Evolutionary conservation across 2,888 invertebrate species (phyloP).

Genomic region (Actias luna): DNA sequence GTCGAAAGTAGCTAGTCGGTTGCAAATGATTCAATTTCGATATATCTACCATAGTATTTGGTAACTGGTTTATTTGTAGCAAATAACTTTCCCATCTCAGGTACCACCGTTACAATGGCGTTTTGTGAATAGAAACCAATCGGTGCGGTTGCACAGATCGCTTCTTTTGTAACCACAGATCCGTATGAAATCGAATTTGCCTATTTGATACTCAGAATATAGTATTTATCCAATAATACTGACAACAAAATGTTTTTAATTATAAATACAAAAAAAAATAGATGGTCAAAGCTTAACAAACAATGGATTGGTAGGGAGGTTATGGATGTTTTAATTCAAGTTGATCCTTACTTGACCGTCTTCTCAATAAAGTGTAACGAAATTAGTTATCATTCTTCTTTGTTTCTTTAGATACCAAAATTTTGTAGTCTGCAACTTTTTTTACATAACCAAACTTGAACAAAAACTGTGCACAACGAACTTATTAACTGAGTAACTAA

Average conservation of each 20-base stretch:
- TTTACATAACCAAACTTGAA: not conserved
- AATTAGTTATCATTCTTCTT: not conserved
- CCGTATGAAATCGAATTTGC: slow-evolving; percentile 52
- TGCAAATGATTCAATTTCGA: slow-evolving; percentile 38
- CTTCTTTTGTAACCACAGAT: slow-evolving; percentile 63
- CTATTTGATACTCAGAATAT: slow-evolving; percentile 21
- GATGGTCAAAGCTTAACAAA: too few relatives aligned
- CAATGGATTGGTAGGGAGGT: too few relatives aligned
- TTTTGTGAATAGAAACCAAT: slow-evolving; percentile 53
- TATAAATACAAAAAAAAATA: too few relatives aligned
- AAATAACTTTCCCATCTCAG: slow-evolving; percentile 58
- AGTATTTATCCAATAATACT: slow-evolving; percentile 10
- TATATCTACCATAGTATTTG: slow-evolving; percentile 39
- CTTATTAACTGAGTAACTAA: not conserved
- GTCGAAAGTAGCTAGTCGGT: slow-evolving; percentile 17
- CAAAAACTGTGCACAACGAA: not conserved
- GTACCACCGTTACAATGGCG: slow-evolving; percentile 37
- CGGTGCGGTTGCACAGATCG: slow-evolving; percentile 57
- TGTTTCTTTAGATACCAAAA: not conserved
- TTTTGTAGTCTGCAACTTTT: not conserved
- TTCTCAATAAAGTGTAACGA: too few relatives aligned
- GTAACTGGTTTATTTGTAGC: slow-evolving; percentile 43
- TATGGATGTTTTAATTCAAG: too few relatives aligned
- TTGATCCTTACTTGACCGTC: too few relatives aligned
- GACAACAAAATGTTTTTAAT: not conserved